These are phyloP conservation scores for Sarcophaga caerulescens DNA, from an alignment of 2,888 invertebrate genomes.

Conservation along the genomic window DNA sequence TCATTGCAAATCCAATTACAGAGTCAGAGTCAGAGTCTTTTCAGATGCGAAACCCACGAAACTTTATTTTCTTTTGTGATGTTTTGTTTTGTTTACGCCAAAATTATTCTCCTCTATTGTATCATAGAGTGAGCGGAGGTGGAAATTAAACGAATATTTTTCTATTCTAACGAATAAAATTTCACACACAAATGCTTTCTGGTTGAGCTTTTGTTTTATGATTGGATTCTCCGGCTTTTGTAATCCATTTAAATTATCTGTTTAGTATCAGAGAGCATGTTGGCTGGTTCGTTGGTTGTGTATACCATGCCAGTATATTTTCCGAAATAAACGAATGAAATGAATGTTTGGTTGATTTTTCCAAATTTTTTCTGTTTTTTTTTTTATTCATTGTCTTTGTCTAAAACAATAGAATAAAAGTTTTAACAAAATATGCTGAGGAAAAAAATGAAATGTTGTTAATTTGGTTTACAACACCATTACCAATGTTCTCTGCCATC, in stretches of 20 bases:
- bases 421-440: neutral
- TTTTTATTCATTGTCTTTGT: neutral
- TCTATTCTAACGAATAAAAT: constrained; percentile 38
- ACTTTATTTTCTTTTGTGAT: neutral
- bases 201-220: constrained; percentile 57
- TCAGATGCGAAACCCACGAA: neutral
- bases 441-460: constrained; percentile 50
- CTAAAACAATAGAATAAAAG: constrained; percentile 34
- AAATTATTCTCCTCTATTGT: constrained; percentile 4
- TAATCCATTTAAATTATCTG: constrained; percentile 61
- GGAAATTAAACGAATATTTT: neutral
- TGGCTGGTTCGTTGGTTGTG: neutral
- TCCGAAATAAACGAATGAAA: neutral
- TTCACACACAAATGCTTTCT: constrained; percentile 55
- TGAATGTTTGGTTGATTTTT: neutral
- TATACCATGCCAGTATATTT: neutral
- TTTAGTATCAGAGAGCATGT: constrained; percentile 26
- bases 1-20: constrained; percentile 56
- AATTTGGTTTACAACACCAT: constrained; percentile 52
- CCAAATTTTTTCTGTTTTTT: neutral
- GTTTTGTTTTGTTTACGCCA: constrained; percentile 25
- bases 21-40: constrained; percentile 52
- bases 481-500: neutral
- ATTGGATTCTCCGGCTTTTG: constrained; percentile 50
- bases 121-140: neutral